Base-by-base conservation (phyloP, 1,140 invertebrate species). In the Eriocheir sinensis region DNA sequence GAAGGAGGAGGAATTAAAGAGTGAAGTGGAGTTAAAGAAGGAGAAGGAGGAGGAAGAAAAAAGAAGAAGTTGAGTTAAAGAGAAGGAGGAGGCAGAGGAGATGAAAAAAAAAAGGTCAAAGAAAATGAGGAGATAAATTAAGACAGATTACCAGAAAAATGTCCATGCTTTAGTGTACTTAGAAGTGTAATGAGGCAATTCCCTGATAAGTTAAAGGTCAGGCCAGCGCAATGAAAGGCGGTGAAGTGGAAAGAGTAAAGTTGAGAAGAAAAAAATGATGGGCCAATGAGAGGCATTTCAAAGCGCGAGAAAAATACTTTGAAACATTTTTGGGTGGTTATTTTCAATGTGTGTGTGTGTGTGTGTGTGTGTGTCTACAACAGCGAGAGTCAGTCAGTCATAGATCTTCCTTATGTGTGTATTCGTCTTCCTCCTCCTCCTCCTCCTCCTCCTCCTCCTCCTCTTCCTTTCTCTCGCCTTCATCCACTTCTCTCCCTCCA, bases 331-430 rank as follows among this genome's bases (percentile, higher is more conserved):
- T n/a, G n/a, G n/a, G n/a, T n/a, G n/a, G n/a, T n/a, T n/a, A 48
- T n/a, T 72, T 21, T 60, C 21, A 72, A 72, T 72, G 60, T 72
- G 60, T 72, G 60, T 72, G 60, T 72, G 60, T 72, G 60, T 72
- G 60, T 72, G 60, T 72, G 60, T 72, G 60, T 72, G 60, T 72
- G 60, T 72, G 60, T 72, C 21, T 72, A 8, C 8, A n/a, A n/a
- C 1, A 2, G 60, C n/a, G 60, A n/a, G 60, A n/a, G 60, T 72
- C 21, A n/a, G 60, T 72, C 21, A n/a, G 60, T 72, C 44, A 48
- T 72, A 72, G 60, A 72, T 72, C 60, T 72, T 72, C 60, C 60
- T 72, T 72, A n/a, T 72, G 60, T n/a, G 60, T 72, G 60, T 72
- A 72, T 72, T n/a, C 27, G 60, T 72, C 60, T 72, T 72, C 60